Evolutionary conservation across 2,888 invertebrate genomes (phyloP), one percentile per base, ranked within the genome.

Genomic region (Gortyna flavago): DNA sequence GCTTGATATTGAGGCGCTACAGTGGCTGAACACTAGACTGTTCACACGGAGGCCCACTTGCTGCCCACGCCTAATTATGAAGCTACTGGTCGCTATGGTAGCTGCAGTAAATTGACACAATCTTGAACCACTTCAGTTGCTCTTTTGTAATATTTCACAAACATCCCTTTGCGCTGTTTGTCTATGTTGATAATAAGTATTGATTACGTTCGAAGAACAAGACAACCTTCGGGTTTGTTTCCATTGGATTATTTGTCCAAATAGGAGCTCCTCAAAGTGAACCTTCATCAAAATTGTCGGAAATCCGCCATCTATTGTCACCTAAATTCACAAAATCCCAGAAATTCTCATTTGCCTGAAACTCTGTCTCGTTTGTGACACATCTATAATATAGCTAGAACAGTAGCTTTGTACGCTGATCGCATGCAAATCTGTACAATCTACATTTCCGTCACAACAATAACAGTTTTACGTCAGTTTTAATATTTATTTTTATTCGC

Each of bases 381-480:
- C 18, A 44, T 54, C 7, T 35, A n/a, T 21, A 38, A 18, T 21
- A 51, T 21, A 54, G 7, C 11, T 44, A 29, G 18, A 66, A 32
- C 29, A n/a, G 7, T 32, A 48, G 16, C 8, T 72, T 62, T n/a
- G 21, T 44, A 32, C 18, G 62, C 44, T 38, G 21, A 48, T 81
- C 21, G 38, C 35, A n/a, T 57, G 48, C 62, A 32, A 32, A 65
- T 59, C n/a, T 35, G 54, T 29, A 57, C 8, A 77, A 48, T 54
- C 57, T 79, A 64, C 72, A 79, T 84, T 72, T 84, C 79, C 69
- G 72, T 35, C 38, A 54, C 51, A 65, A 68, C 80, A 72, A 65
- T 35, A 65, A 65, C 35, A 51, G 48, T 57, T 69, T 59, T 77
- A 83, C 68, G 68, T 57, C 77, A 69, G 51, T 76, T 48, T 35